Conservation (phyloP, 1,140 invertebrate species). For the Pygmarrhopalites habei region DNA sequence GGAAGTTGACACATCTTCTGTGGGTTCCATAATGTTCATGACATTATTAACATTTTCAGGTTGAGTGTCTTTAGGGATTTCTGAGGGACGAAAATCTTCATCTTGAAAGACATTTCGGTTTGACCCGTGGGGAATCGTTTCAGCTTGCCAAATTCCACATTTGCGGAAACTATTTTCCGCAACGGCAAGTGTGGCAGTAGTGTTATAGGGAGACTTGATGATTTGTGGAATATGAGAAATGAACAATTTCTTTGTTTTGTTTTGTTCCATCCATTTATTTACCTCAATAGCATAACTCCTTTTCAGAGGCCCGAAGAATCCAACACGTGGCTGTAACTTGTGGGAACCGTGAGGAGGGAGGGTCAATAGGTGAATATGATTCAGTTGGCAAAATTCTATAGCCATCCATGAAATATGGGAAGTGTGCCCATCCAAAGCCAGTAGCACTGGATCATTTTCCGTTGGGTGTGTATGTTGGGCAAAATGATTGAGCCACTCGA, state of each 20-base stretch:
- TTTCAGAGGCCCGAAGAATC: no score
- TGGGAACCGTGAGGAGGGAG: constrained; percentile 45
- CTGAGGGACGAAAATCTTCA: no score
- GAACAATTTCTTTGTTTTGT: not conserved
- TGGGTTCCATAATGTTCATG: no score
- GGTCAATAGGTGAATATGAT: constrained; percentile 40
- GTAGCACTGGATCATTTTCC: constrained; percentile 15
- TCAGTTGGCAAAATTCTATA: constrained; percentile 29
- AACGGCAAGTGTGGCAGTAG: not conserved
- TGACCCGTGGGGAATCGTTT: no score
- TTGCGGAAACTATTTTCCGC: not conserved
- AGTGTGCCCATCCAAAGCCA: constrained; percentile 32
- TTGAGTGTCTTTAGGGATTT: no score
- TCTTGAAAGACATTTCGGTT: no score
- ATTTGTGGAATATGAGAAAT: not conserved
- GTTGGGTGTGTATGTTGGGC: not conserved
- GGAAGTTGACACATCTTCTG: no score
- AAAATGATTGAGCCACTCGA: not conserved
- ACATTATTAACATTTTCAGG: no score
- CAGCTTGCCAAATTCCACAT: not conserved
- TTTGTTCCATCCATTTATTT: not conserved
- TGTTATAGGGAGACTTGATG: not conserved
- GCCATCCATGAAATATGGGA: constrained; percentile 23
- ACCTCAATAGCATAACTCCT: not conserved
- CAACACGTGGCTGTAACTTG: constrained; percentile 44